These are phyloP conservation scores for Trialeurodes vaporariorum DNA, from an alignment of 1,140 invertebrate species.

Conservation along the genomic window DNA sequence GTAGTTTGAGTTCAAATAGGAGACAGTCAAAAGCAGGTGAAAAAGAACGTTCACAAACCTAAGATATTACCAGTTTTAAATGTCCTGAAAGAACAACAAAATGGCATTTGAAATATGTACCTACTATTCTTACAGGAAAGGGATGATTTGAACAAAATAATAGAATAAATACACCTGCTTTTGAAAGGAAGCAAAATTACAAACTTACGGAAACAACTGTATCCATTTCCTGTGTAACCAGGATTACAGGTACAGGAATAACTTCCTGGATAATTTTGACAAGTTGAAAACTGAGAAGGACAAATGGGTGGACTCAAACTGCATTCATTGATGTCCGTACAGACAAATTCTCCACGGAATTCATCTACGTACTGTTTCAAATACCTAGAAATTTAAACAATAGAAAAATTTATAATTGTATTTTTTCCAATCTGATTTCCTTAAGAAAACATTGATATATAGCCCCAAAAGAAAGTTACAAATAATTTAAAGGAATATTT, in stretches of 20 bases:
- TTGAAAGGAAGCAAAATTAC: background rate
- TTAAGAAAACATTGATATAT: too few relatives aligned
- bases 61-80: too few relatives aligned
- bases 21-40: too few relatives aligned
- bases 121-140: too few relatives aligned
- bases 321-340: slow-evolving; percentile 69
- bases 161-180: too few relatives aligned
- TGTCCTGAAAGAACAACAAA: too few relatives aligned
- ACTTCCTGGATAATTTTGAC: slow-evolving; percentile 33
- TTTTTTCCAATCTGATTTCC: background rate
- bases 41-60: too few relatives aligned
- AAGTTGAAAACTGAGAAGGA: slow-evolving; percentile 38
- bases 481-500: too few relatives aligned
- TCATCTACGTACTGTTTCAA: slow-evolving; percentile 14
- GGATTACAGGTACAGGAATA: slow-evolving; percentile 40
- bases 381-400: slow-evolving; percentile 11
- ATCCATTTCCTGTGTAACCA: slow-evolving; percentile 43
- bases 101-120: too few relatives aligned
- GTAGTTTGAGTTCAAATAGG: too few relatives aligned
- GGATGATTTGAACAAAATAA: too few relatives aligned
- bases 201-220: slow-evolving; percentile 27
- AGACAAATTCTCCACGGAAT: slow-evolving; percentile 15
- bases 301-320: slow-evolving; percentile 37
- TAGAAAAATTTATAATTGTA: background rate
- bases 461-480: too few relatives aligned